Conservation (phyloP, 1,140 invertebrate species). For the Octopus bimaculoides region DNA sequence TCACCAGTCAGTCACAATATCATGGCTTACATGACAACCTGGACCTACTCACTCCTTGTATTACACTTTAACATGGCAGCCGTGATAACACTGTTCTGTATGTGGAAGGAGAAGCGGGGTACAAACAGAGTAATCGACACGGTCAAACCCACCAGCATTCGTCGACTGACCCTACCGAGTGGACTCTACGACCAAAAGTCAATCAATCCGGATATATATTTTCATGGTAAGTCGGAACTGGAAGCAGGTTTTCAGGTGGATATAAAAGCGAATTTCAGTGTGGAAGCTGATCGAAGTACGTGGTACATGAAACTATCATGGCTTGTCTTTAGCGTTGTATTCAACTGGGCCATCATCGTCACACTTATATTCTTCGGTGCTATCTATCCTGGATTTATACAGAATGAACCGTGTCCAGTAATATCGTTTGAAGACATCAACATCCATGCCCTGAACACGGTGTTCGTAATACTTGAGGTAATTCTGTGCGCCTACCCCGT, state of each 20-base stretch:
- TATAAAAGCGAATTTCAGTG: neutral
- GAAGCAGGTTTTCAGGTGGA: neutral
- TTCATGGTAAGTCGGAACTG: neutral
- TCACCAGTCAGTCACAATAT: neutral
- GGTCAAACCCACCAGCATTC: neutral
- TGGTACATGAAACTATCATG: conserved; percentile 38
- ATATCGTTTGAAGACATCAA: conserved; percentile 25
- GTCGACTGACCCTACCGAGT: neutral
- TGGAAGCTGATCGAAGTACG: conserved; percentile 12
- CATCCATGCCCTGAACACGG: conserved; percentile 36
- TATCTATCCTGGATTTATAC: conserved; percentile 24
- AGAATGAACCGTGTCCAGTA: neutral
- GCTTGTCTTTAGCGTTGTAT: conserved; percentile 33
- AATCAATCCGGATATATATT: neutral
- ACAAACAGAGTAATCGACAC: neutral
- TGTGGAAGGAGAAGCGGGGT: neutral
- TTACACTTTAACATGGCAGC: conserved; percentile 27
- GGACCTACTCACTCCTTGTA: conserved; percentile 36
- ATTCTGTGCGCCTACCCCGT: conserved; percentile 33
- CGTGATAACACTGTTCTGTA: conserved; percentile 15
- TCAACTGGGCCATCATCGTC: conserved; percentile 27
- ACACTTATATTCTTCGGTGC: conserved; percentile 39
- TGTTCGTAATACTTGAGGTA: conserved; percentile 36
- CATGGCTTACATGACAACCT: conserved; percentile 37
- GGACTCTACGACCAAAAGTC: neutral